Base-by-base conservation (phyloP, 2,888 invertebrate genomes). In the Magallana nippona region DNA sequence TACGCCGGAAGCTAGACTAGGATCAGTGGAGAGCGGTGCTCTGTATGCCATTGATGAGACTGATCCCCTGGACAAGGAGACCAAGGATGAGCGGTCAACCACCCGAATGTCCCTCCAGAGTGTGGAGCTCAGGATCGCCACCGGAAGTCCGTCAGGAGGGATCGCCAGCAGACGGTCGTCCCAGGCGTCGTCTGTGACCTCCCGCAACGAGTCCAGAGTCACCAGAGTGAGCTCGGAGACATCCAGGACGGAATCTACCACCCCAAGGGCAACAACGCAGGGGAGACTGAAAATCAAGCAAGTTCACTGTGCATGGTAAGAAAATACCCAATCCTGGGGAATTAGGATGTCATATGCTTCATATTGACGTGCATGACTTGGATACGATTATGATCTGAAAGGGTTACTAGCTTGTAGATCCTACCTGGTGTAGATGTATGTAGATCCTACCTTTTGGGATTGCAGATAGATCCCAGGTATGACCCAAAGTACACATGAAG, bases 281-380 rank as follows among this genome's bases (percentile, higher is more conserved):
- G 71, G 71, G 32, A 71, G 32, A 71, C 71, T 71, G 32, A 71
- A 71, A 71, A 22, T 71, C 22, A 71, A 71, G 32, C 71, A 71
- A 71, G 71, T 71, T 17, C 22, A 71, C 5, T 71, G 71, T 71
- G 71, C 71, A 15, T 71, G 71, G 71, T 71, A 71, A 71, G 71
- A 44, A 44, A 44, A 5, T 44, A 44, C 44, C 5, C 5, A 44
- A 44, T 44, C 44, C 44, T 8, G 44, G 3, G 44, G 8, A 44
- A 44, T 44, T 44, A 44, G 44, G 44, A 44, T 44, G 44, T 44
- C 44, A 44, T 44, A 44, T 44, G 44, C 44, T 44, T 44, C 44
- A 0, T 44, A 8, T 44, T 44, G 44, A 44, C 44, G 8, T 44
- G 44, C 8, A 5, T 44, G 44, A 44, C 44, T 44, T 44, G 44